A percentile compares a stretch with the other conserved stretches of the same genome.
Evolutionary conservation across 2,888 invertebrate species (phyloP).

Genomic region (Beris chalybata): DNA sequence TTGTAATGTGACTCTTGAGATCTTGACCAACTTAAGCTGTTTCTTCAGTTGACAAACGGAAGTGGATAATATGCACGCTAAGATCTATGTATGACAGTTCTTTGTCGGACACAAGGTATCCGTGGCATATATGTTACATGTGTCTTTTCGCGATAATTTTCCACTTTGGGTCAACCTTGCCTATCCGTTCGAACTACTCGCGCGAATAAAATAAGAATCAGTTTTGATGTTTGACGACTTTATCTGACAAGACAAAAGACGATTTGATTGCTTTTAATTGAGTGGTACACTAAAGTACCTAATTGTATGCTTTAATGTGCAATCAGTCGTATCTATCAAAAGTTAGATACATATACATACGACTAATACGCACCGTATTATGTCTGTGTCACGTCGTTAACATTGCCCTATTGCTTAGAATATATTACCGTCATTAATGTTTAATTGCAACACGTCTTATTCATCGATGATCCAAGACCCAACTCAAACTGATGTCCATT

Average conservation of each 20-base stretch:
- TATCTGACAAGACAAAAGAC: slow-evolving; percentile 9
- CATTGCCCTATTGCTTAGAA: not conserved
- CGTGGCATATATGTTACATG: not conserved
- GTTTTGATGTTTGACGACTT: not conserved
- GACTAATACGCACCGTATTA: no score
- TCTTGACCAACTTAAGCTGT: slow-evolving; percentile 17
- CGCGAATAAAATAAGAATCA: no score
- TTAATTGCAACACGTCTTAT: slow-evolving; percentile 10
- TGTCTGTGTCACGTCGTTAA: no score
- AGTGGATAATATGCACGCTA: slow-evolving; percentile 3
- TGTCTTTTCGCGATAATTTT: not conserved
- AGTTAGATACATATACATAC: no score
- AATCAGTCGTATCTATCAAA: not conserved
- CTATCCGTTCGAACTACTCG: not conserved
- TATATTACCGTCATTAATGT: slow-evolving; percentile 13
- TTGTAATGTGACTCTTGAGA: slow-evolving; percentile 14
- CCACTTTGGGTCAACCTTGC: not conserved
- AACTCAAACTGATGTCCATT: no score
- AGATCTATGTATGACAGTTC: slow-evolving; percentile 4
- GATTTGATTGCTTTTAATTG: slow-evolving; percentile 15
- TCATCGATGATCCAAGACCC: not conserved
- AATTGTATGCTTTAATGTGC: slow-evolving; percentile 13
- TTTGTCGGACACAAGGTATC: no score
- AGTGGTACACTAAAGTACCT: not conserved
- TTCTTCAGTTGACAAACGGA: slow-evolving; percentile 7